A percentile compares a stretch with the other conserved stretches of the same genome.
Conservation (phyloP, 2,888 invertebrate genomes). For the Drosophila conformis region DNA sequence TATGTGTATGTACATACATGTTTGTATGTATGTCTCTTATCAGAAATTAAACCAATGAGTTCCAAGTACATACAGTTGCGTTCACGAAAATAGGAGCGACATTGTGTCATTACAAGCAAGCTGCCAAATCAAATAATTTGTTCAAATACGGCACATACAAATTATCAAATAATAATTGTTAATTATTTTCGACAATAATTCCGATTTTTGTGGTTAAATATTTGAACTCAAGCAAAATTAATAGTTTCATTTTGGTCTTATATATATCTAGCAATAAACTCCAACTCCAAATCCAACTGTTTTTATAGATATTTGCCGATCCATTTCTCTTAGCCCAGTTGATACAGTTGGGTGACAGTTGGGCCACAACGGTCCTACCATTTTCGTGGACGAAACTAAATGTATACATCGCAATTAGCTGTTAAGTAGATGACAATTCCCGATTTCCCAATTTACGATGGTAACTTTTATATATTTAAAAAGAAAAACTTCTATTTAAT, state of each 20-base stretch:
- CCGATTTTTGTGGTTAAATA: neutral
- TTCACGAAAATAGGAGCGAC: neutral
- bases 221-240: neutral
- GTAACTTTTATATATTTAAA: neutral
- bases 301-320: neutral
- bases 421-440: neutral
- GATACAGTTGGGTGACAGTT: neutral
- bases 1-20: constrained; percentile 21
- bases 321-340: neutral
- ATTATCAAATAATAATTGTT: neutral
- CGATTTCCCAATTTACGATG: neutral
- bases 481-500: constrained; percentile 6
- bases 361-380: neutral
- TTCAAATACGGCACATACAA: neutral
- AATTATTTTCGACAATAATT: neutral
- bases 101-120: neutral
- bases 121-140: neutral
- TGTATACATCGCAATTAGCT: neutral
- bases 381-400: neutral
- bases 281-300: neutral
- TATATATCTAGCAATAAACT: neutral
- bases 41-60: neutral
- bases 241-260: neutral
- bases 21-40: constrained; percentile 4
- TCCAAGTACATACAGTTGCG: neutral